Percentiles rank a stretch among this genome's conserved stretches.
Conservation (phyloP, 2,797 vertebrate species). For the Alectoris magna region DNA sequence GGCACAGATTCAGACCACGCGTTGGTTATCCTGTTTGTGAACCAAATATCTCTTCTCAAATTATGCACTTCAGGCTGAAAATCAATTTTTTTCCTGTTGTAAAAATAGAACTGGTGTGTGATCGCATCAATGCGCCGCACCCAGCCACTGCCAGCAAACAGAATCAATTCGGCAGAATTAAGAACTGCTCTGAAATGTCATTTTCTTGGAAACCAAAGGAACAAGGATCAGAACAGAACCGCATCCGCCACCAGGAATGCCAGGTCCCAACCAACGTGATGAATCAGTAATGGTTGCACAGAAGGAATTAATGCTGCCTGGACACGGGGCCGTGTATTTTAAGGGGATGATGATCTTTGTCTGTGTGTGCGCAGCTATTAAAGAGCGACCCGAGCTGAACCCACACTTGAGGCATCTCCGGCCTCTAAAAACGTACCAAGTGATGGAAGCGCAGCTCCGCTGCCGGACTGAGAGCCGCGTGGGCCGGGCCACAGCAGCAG, state of each 20-base stretch:
- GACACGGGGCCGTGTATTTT: background rate
- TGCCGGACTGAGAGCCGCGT: no score
- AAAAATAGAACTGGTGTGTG: background rate
- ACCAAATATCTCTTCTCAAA: background rate
- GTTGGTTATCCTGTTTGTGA: background rate
- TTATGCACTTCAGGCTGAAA: background rate
- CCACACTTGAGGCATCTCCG: constrained; percentile 43
- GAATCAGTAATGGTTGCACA: constrained; percentile 17
- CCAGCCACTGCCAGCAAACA: background rate
- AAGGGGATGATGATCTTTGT: constrained; percentile 4
- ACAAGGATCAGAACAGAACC: background rate
- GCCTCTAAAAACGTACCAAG: constrained; percentile 31
- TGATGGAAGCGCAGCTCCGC: no score
- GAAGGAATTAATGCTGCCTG: background rate
- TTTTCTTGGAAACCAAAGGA: background rate
- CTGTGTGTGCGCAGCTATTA: constrained; percentile 28
- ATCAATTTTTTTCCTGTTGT: background rate
- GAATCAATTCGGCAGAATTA: background rate
- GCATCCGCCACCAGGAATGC: background rate
- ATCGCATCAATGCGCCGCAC: background rate
- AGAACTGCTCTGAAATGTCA: background rate
- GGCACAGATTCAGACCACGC: background rate
- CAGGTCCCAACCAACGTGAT: background rate
- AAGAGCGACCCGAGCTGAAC: constrained; percentile 56
- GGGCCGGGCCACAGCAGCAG: background rate